phyloP scores from a whole-genome alignment of 2,113 vertebrate genomes.

The Eira barbara region DNA sequence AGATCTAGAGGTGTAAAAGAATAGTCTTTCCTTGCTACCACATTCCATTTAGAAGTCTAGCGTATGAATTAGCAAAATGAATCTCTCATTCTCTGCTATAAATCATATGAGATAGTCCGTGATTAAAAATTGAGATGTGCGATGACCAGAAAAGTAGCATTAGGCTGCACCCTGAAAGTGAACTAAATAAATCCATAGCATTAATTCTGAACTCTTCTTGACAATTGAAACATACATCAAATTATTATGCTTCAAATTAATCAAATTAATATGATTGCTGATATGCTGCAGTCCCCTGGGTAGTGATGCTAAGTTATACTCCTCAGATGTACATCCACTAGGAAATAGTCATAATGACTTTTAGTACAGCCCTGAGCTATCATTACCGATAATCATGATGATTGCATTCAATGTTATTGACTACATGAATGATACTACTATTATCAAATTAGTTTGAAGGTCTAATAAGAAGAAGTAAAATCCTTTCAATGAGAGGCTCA shows the following conservation, averaged over 20 bases:
- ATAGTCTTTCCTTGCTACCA: background rate
- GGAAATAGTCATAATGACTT: conserved; percentile 43
- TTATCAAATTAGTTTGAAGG: conserved; percentile 2
- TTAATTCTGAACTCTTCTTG: conserved; percentile 5
- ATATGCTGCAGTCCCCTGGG: background rate
- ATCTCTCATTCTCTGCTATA: background rate
- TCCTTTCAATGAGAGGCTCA: background rate
- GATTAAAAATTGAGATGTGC: background rate
- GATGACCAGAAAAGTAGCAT: background rate
- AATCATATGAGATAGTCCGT: background rate
- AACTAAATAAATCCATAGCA: conserved; percentile 21
- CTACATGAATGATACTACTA: conserved; percentile 27
- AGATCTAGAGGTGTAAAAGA: background rate
- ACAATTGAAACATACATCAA: conserved; percentile 28
- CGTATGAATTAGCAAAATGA: conserved; percentile 12
- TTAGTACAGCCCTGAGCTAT: background rate
- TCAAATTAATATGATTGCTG: background rate
- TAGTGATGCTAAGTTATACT: background rate
- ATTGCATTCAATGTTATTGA: background rate
- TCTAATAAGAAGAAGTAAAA: conserved; percentile 18
- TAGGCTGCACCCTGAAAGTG: background rate
- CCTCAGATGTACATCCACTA: background rate
- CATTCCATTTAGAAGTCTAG: background rate
- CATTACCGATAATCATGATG: conserved; percentile 36
- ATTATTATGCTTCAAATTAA: background rate